These are phyloP conservation scores for Psettodes erumei DNA, from an alignment of 2,113 vertebrate species.

Conservation along the genomic window DNA sequence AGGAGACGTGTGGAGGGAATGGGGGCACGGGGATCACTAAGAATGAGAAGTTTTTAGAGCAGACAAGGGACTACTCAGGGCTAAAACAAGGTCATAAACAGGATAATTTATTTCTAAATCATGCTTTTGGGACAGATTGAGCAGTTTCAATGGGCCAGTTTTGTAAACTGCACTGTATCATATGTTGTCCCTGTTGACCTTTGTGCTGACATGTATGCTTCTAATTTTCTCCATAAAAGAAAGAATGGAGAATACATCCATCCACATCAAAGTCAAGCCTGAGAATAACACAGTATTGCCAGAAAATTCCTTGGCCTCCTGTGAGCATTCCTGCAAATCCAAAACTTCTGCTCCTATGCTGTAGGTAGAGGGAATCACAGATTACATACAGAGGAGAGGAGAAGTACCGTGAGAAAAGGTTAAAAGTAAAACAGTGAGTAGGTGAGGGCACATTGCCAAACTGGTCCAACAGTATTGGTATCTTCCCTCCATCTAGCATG, in stretches of 20 bases:
- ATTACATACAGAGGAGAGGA: slow-evolving; percentile 37
- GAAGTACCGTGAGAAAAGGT: slow-evolving; percentile 35
- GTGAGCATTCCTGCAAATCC: slow-evolving; percentile 71
- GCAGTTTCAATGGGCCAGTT: slow-evolving; percentile 28
- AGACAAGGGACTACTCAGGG: neutral
- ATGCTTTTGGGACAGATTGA: slow-evolving; percentile 28
- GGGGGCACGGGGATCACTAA: neutral
- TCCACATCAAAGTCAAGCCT: slow-evolving; percentile 75
- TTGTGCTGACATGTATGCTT: slow-evolving; percentile 72
- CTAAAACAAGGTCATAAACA: slow-evolving; percentile 29
- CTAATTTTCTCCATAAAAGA: slow-evolving; percentile 67
- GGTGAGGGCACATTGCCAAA: slow-evolving; percentile 36
- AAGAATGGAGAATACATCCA: slow-evolving; percentile 67
- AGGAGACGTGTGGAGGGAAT: neutral
- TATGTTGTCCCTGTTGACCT: slow-evolving; percentile 61
- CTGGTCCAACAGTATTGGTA: slow-evolving; percentile 2
- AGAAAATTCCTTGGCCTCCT: slow-evolving; percentile 73
- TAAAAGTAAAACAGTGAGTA: slow-evolving; percentile 40
- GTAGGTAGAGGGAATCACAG: slow-evolving; percentile 60
- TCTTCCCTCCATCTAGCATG: slow-evolving; percentile 48
- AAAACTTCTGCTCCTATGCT: slow-evolving; percentile 61
- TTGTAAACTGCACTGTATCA: slow-evolving; percentile 46
- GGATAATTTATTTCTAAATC: slow-evolving; percentile 20
- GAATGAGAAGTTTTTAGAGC: slow-evolving; percentile 15
- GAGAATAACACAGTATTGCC: slow-evolving; percentile 70